Percentiles rank a stretch among this genome's conserved stretches.
These are phyloP conservation scores for Drosophila prolongata DNA, from an alignment of 2,888 invertebrate genomes.

Conservation along the genomic window DNA sequence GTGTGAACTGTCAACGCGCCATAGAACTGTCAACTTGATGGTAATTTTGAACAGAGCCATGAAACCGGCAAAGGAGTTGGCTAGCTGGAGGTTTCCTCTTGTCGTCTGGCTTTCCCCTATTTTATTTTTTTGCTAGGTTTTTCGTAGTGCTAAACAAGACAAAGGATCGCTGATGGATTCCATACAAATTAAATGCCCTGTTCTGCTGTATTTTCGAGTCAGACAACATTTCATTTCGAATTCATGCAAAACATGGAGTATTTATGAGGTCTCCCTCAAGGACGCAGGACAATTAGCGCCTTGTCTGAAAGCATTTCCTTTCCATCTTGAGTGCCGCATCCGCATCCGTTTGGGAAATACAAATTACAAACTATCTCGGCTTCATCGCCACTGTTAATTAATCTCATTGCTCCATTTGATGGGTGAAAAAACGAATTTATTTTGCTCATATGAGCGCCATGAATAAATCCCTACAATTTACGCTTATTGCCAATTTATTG, in stretches of 20 bases:
- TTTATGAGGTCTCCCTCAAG: conserved; percentile 61
- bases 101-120: conserved; percentile 42
- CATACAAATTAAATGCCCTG: conserved; percentile 73
- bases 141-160: conserved; percentile 50
- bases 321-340: conserved; percentile 69
- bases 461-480: conserved; percentile 67
- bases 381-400: conserved; percentile 58
- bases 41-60: conserved; percentile 77
- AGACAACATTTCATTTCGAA: conserved; percentile 77
- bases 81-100: conserved; percentile 27
- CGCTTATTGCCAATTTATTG: conserved; percentile 77
- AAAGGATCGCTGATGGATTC: conserved; percentile 78
- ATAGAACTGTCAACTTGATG: conserved; percentile 83
- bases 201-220: conserved; percentile 28
- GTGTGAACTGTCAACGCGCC: conserved; percentile 81
- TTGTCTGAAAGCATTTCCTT: conserved; percentile 60
- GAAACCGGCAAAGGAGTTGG: conserved; percentile 62
- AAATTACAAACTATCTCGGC: conserved; percentile 32
- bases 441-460: conserved; percentile 26
- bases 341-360: conserved; percentile 48
- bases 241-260: conserved; percentile 71
- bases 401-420: conserved; percentile 44
- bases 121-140: conserved; percentile 1
- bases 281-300: conserved; percentile 64
- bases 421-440: conserved; percentile 57